Percentiles rank a stretch among this genome's conserved stretches.
These are phyloP conservation scores for Setipinna tenuifilis DNA, from an alignment of 2,797 vertebrate species.

Conservation along the genomic window DNA sequence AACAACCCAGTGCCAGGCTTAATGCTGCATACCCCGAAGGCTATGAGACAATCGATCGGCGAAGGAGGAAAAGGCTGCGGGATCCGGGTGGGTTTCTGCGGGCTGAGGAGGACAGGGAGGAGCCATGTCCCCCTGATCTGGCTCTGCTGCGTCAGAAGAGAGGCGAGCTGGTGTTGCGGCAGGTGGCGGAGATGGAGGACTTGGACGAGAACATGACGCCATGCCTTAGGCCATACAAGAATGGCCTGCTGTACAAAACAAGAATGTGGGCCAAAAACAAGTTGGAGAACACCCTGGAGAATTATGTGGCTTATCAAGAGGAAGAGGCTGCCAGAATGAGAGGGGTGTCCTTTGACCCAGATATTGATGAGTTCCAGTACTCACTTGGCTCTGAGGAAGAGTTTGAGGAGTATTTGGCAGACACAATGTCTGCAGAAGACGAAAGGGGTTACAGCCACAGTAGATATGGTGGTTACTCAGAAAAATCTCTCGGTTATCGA, in stretches of 20 bases:
- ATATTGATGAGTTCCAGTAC: constrained; percentile 75
- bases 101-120: constrained; percentile 51
- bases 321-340: constrained; percentile 64
- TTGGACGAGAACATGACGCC: constrained; percentile 73
- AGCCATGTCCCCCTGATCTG: constrained; percentile 61
- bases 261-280: constrained; percentile 77
- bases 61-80: constrained; percentile 79
- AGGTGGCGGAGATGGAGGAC: constrained; percentile 74
- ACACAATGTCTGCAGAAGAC: constrained; percentile 58
- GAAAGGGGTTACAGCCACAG: constrained; percentile 56
- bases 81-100: constrained; percentile 60
- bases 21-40: constrained; percentile 81
- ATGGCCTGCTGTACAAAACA: constrained; percentile 87
- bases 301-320: constrained; percentile 75
- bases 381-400: constrained; percentile 76
- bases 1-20: constrained; percentile 58
- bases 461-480: constrained; percentile 54
- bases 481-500: constrained; percentile 59
- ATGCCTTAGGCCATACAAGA: constrained; percentile 82
- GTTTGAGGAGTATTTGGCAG: constrained; percentile 70
- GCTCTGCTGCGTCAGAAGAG: constrained; percentile 67
- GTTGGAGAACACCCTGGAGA: constrained; percentile 71
- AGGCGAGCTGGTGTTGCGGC: constrained; percentile 69
- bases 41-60: constrained; percentile 86
- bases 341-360: constrained; percentile 77